Base-by-base conservation (phyloP, 2,797 vertebrate genomes). In the Siniperca scherzeri region DNA sequence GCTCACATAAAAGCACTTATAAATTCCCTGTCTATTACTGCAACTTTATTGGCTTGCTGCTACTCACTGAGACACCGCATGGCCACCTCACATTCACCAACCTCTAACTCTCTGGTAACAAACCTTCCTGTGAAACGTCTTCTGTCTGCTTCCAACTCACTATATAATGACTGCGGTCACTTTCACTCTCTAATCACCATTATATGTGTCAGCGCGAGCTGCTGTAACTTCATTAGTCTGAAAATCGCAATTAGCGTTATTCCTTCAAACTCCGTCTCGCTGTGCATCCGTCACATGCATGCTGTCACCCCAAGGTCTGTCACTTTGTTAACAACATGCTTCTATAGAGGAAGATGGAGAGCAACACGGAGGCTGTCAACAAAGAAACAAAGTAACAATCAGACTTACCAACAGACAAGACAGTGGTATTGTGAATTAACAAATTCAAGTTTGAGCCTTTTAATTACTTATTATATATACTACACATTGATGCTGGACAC, bases 251-350 rank as follows among this genome's bases (percentile, higher is more conserved):
- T 85, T 78, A 80, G 69, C 5, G 10, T n/a, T 19, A 14, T 70
- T 69, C 44, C 52, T 77, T 61, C 56, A 73, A 50, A 76, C 80
- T 65, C 12, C 66, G 70, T 67, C 82, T 85, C 75, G 3, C 77
- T 52, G 44, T 36, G 67, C 11, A 7, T 30, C 30, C 30, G 30
- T 30, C 30, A 30, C 30, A 30, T 30, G 30, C 30, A 30, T 30
- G 30, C 30, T 72, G 73, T 76, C 81, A 33, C 42, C 61, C 25
- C 48, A 59, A 42, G 5, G 9, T 22, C 46, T 66, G 33, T 72
- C 11, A 33, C 50, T 69, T 67, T 57, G 46, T 70, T 40, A 82
- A 27, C 64, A 69, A 9, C 7, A 1, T 30, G 66, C 30, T 30
- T 66, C 36, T 40, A 6, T 4, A 42, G 2, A 67, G 6, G 52